Conservation (phyloP, 1,140 invertebrate species). For the Pachypsylla venusta region DNA sequence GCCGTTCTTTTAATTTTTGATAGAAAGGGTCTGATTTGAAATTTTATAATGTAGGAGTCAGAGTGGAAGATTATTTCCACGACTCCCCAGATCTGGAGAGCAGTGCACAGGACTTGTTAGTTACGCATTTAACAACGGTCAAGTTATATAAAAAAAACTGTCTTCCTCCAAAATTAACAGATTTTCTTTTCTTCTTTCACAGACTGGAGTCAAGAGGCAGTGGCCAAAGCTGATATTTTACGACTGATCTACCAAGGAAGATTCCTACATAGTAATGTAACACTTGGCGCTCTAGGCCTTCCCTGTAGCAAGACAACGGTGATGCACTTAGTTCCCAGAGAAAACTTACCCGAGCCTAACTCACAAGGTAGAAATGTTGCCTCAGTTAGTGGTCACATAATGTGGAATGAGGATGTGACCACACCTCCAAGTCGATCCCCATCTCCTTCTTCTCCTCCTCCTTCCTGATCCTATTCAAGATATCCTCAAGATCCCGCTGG, state of each 20-base stretch:
- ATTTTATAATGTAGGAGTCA: too few species aligned
- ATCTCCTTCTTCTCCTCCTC: neutral
- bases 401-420: constrained; percentile 13
- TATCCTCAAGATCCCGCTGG: too few species aligned
- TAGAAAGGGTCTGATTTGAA: too few species aligned
- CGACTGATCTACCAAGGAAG: constrained; percentile 98
- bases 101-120: too few species aligned
- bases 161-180: neutral
- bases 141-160: too few species aligned
- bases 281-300: constrained; percentile 87
- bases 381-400: constrained; percentile 13
- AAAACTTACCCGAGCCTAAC: constrained; percentile 97
- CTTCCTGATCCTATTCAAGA: neutral
- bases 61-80: too few species aligned
- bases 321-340: constrained; percentile 98
- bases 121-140: too few species aligned
- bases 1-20: too few species aligned
- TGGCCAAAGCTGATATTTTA: constrained; percentile 90
- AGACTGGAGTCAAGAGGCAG: constrained; percentile 93
- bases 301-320: constrained; percentile 94
- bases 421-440: neutral
- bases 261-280: constrained; percentile 98
- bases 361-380: constrained; percentile 61
- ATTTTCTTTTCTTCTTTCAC: constrained; percentile 31
- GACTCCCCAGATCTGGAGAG: too few species aligned